Evolutionary conservation across 2,113 vertebrate genomes (phyloP), one percentile per base, ranked within the genome.

Genomic region (Cryptomyrus ogoouensis): DNA sequence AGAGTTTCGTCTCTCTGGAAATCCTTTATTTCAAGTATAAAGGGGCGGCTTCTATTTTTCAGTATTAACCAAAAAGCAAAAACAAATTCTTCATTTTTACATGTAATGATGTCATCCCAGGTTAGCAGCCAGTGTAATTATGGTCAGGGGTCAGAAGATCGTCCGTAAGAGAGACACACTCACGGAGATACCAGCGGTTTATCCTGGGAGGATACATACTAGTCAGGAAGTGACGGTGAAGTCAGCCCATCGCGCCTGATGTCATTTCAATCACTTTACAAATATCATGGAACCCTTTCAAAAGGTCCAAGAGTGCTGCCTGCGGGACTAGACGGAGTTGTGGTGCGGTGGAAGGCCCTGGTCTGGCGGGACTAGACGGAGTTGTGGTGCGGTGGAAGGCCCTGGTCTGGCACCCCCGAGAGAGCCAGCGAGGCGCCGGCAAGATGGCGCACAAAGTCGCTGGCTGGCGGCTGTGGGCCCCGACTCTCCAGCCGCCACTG

Each of bases 1-100:
- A 84, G 35, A 89, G 52, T 35, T 49, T 83, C 27, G 3, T 87
- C 47, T 39, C 88, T 89, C n/a, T 80, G 53, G 49, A 49, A 89
- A 27, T 87, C 15, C 24, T 50, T 87, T 87, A 52, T 27, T 52
- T 27, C 49, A 87, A 44, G 42, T 44, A 47, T 53, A 49, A 85
- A 13, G 44, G 83, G 85, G n/a, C 3, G 5, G 35, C 15, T 53
- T 87, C 49, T 53, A 52, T 87, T 87, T 10, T 47, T 31, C 53
- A 53, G 47, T 52, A 53, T 52, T 31, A 87, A 53, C n/a, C 49
- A 87, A 52, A 85, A 47, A 85, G 17, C 24, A 0, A 9, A 39
- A n/a, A 85, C 44, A 39, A 62, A 42, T n/a, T 88, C 19, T 88
- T 88, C 35, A 35, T 56, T 52, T 88, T 58, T 88, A 52, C 8